Percentiles rank a stretch among this genome's conserved stretches.
Evolutionary conservation across 1,140 invertebrate genomes (phyloP).

Genomic region (Hycleus cichorii): DNA sequence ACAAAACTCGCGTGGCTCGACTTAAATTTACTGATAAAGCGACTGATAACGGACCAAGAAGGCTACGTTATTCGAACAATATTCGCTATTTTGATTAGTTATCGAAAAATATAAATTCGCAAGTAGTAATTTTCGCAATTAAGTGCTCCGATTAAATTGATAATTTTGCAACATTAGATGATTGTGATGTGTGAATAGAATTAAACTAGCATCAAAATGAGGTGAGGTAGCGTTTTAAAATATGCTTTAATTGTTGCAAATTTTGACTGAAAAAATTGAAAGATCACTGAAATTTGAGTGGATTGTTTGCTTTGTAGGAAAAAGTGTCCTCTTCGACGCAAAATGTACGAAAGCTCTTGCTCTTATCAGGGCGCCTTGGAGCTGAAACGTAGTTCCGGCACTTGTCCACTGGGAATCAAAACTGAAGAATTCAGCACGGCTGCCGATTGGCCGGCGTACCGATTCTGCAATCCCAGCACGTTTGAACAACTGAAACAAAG

Average conservation of each 20-base stretch:
- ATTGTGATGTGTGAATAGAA: neutral
- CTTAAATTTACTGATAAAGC: slow-evolving; percentile 24
- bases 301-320: slow-evolving; percentile 30
- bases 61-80: neutral
- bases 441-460: slow-evolving; percentile 63
- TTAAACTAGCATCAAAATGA: neutral
- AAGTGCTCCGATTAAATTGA: too few species aligned
- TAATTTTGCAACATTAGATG: too few species aligned
- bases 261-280: neutral
- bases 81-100: too few species aligned
- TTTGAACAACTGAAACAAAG: slow-evolving; percentile 83
- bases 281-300: neutral
- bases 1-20: slow-evolving; percentile 31
- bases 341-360: slow-evolving; percentile 84
- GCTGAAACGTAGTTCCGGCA: slow-evolving; percentile 61
- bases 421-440: slow-evolving; percentile 52
- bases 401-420: slow-evolving; percentile 44
- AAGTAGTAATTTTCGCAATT: too few species aligned
- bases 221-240: neutral
- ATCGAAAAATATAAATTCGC: too few species aligned
- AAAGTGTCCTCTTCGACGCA: slow-evolving; percentile 37
- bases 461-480: slow-evolving; percentile 66
- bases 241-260: neutral
- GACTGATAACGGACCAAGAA: slow-evolving; percentile 17
- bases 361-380: slow-evolving; percentile 78